Evolutionary conservation across 2,113 vertebrate species (phyloP).

Genomic region (Nothocercus nigrocapillus): DNA sequence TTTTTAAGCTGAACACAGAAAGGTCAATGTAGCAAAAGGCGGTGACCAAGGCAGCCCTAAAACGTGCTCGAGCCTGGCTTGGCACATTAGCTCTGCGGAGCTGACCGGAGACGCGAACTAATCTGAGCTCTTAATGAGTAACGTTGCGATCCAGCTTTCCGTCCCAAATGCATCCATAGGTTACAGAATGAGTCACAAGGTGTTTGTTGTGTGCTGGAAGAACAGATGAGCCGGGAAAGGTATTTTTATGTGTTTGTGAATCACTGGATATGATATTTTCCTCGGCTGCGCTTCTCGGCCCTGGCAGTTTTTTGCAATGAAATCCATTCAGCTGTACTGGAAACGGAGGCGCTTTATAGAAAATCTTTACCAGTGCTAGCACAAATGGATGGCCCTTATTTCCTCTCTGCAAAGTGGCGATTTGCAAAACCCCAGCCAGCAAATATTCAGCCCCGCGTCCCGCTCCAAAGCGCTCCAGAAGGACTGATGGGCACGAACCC

Average conservation of each 20-base stretch:
- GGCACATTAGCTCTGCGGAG: constrained; percentile 1
- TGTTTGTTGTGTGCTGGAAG: constrained; percentile 42
- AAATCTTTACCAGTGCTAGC: constrained; percentile 80
- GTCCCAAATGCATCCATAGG: background rate
- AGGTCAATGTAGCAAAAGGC: background rate
- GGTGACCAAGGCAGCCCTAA: background rate
- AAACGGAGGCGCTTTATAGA: constrained; percentile 80
- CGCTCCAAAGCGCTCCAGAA: background rate
- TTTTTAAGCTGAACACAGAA: background rate
- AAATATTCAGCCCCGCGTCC: constrained; percentile 39
- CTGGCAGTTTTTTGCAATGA: constrained; percentile 75
- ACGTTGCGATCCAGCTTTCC: background rate
- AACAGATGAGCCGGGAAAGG: constrained; percentile 56
- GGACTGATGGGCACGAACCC: constrained; percentile 5
- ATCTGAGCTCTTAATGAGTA: constrained; percentile 22
- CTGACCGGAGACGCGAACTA: constrained; percentile 8
- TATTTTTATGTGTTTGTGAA: constrained; percentile 76
- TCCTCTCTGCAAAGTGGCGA: constrained; percentile 73
- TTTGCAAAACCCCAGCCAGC: constrained; percentile 72
- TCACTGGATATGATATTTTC: constrained; percentile 80
- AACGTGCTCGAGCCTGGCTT: background rate
- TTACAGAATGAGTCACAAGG: constrained; percentile 5
- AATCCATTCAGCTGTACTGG: constrained; percentile 79
- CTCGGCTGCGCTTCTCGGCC: constrained; percentile 70
- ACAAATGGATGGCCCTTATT: constrained; percentile 81